phyloP scores from a whole-genome alignment of 2,888 invertebrate genomes.

The Mythimna lalbum region DNA sequence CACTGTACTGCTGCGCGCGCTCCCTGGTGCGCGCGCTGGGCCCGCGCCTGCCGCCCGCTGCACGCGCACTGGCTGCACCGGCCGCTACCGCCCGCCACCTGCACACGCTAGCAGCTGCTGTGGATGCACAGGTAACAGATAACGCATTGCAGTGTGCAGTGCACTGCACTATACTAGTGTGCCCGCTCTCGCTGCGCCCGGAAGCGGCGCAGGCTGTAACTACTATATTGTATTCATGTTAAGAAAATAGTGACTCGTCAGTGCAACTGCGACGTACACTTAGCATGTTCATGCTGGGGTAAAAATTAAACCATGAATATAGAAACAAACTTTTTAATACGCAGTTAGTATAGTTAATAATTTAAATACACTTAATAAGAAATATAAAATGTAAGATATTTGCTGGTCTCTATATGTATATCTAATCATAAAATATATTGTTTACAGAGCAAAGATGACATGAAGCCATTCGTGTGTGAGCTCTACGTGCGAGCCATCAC shows the following conservation, averaged over 20 bases:
- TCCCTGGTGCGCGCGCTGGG: constrained; percentile 76
- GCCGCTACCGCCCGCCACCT: constrained; percentile 93
- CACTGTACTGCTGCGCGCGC: constrained; percentile 73
- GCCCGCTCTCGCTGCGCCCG: too few species aligned
- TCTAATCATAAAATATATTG: neutral
- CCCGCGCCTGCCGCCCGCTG: constrained; percentile 70
- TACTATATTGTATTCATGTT: too few species aligned
- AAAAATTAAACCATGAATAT: too few species aligned
- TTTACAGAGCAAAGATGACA: constrained; percentile 88
- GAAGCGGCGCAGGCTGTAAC: too few species aligned
- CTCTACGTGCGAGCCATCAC: constrained; percentile 94
- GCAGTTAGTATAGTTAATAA: too few species aligned
- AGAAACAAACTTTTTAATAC: too few species aligned
- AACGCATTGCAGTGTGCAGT: too few species aligned
- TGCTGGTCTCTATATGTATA: constrained; percentile 28
- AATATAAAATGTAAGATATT: too few species aligned
- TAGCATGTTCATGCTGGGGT: too few species aligned
- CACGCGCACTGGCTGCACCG: constrained; percentile 83
- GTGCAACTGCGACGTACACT: too few species aligned
- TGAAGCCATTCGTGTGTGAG: constrained; percentile 93
- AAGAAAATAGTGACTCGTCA: too few species aligned
- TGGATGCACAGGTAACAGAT: constrained; percentile 78
- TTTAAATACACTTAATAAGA: too few species aligned
- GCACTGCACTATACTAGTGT: constrained; percentile 68
- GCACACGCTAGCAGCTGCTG: constrained; percentile 92